These are phyloP conservation scores for Pseudoatta argentina DNA, from an alignment of 1,140 invertebrate species.

Conservation along the genomic window DNA sequence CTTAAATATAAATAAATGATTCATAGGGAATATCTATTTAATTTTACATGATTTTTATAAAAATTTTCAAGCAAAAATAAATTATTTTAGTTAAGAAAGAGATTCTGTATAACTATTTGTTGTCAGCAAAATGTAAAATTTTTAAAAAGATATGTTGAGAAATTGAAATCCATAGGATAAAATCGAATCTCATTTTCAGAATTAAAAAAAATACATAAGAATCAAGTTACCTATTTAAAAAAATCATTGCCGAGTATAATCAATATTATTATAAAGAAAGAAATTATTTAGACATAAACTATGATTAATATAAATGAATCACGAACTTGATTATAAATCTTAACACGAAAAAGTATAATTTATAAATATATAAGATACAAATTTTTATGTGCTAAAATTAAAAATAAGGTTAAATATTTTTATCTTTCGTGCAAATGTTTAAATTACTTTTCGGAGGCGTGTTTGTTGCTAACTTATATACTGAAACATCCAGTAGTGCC, in stretches of 20 bases:
- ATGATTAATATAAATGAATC: neutral
- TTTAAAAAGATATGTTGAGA: neutral
- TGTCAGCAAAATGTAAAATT: neutral
- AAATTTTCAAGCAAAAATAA: no score
- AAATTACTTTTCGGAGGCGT: neutral
- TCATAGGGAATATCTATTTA: no score
- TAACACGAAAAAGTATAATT: neutral
- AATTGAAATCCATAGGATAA: no score
- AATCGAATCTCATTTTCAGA: no score
- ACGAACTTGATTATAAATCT: neutral
- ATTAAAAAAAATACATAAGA: no score
- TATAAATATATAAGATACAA: neutral
- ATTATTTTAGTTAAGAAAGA: no score
- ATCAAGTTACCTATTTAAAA: no score
- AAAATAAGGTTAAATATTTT: neutral
- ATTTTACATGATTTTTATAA: no score
- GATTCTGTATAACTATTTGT: no score
- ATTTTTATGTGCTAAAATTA: neutral
- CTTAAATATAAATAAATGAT: no score
- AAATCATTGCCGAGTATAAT: no score
- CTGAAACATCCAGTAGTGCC: neutral
- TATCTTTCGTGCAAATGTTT: neutral
- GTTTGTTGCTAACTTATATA: neutral
- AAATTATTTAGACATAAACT: neutral
- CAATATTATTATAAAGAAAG: no score